Base-by-base conservation (phyloP, 1,140 invertebrate genomes). In the Drosophila sechellia region DNA sequence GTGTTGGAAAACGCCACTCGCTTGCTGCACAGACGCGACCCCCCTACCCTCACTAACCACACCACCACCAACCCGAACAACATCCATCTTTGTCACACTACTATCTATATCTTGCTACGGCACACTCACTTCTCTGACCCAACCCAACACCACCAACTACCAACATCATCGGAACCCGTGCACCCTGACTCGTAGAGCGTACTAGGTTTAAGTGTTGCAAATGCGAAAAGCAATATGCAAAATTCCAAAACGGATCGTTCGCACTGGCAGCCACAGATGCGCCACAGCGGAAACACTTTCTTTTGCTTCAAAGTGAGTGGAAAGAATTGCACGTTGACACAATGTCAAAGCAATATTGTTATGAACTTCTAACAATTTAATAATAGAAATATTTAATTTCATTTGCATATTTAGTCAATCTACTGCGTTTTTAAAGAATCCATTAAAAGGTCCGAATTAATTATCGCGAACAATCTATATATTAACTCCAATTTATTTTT, bases 1-100 rank as follows among this genome's bases (percentile, higher is more conserved):
- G 94, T 93, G 57, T 70, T 57, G 48, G 70, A 63, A 58, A 75
- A 53, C 39, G 42, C 42, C 66, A 55, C 66, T 71, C 65, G 57
- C 55, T 66, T 42, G 20, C 63, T 56, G 49, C 68, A 64, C 48
- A 43, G 45, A 55, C 31, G 54, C 15, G 25, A 15, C 20, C 35
- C 17, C 15, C 42, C 42, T 4, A 20, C 6, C 37, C 37, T 10
- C 31, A 42, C n/a, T 5, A n/a, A 8, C n/a, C n/a, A 15, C 6
- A 17, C 40, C 40, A 39, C 37, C 6, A 31, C 1, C 0, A 39
- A 13, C 1, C 35, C 35, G 4, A 12, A 39, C 12, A 39, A 55
- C 22, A 39, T 43, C 35, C 35, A 20, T 20, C 61, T 55, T 13
- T 63, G 17, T 35, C 59, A 63, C 40, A 56, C 5, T 42, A 43